Conservation (phyloP, 2,888 invertebrate species). For the Anoplius nigerrimus region DNA sequence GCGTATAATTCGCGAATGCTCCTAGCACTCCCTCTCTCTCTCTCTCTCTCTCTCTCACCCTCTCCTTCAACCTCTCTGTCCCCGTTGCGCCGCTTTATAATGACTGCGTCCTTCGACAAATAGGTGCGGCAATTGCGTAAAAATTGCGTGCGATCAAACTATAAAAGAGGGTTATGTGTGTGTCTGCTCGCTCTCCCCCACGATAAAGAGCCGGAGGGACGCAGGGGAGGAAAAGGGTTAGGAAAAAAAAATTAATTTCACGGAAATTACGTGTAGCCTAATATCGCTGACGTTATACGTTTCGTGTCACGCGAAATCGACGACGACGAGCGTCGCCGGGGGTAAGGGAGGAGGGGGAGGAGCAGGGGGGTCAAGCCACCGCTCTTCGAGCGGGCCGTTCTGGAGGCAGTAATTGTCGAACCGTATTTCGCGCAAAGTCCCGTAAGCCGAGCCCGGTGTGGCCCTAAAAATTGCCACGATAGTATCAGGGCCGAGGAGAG, state of each 20-base stretch:
- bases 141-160: slow-evolving; percentile 7
- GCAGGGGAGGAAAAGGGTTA: neutral
- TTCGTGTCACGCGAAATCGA: slow-evolving; percentile 28
- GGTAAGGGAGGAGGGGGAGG: no score
- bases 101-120: no score
- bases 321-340: no score
- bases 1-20: no score
- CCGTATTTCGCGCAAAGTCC: slow-evolving; percentile 9
- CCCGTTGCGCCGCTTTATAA: no score
- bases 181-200: no score
- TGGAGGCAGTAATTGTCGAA: slow-evolving; percentile 5
- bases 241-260: slow-evolving; percentile 20
- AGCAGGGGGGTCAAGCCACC: no score
- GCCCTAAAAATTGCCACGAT: slow-evolving; percentile 29
- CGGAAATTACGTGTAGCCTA: slow-evolving; percentile 19
- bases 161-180: neutral
- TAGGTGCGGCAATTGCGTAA: neutral
- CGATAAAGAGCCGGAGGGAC: no score
- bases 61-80: no score
- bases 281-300: slow-evolving; percentile 11
- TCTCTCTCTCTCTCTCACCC: no score
- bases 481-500: slow-evolving; percentile 24
- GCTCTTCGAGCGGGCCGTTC: no score
- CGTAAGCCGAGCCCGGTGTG: slow-evolving; percentile 2
- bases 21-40: no score